Evolutionary conservation across 2,888 invertebrate species (phyloP).

Genomic region (Rhagium mordax): DNA sequence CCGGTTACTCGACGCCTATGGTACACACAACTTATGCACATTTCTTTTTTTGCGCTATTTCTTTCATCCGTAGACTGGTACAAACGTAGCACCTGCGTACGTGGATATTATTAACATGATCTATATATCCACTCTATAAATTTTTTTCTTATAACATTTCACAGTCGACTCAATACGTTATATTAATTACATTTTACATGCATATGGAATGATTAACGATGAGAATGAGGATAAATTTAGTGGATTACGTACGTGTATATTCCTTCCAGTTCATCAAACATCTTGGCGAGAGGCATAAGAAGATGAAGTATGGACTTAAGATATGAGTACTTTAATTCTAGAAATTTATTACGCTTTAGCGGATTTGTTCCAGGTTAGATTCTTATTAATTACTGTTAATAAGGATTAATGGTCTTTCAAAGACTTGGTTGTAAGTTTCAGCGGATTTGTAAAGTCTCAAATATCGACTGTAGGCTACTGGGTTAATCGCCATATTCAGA

Average conservation of each 20-base stretch:
- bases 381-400: not conserved
- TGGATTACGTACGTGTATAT: conserved; percentile 22
- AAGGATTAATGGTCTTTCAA: not conserved
- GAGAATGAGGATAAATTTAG: conserved; percentile 30
- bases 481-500: too few relatives aligned
- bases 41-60: conserved; percentile 42
- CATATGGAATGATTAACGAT: conserved; percentile 30
- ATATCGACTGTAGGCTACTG: too few relatives aligned
- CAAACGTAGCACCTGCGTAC: conserved; percentile 58
- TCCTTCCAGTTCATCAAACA: conserved; percentile 7
- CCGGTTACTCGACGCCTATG: not conserved
- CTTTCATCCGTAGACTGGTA: conserved; percentile 46
- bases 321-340: not conserved
- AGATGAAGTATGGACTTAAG: conserved; percentile 5
- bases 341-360: not conserved
- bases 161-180: conserved; percentile 31
- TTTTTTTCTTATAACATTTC: conserved; percentile 34
- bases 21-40: not conserved
- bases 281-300: not conserved
- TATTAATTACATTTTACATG: conserved; percentile 34
- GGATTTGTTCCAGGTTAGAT: not conserved
- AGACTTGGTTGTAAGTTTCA: not conserved
- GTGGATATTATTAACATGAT: conserved; percentile 60
- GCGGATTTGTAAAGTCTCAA: too few relatives aligned
- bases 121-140: conserved; percentile 54